Evolutionary conservation across 1,140 invertebrate genomes (phyloP).

Genomic region (Belonocnema kinseyi): DNA sequence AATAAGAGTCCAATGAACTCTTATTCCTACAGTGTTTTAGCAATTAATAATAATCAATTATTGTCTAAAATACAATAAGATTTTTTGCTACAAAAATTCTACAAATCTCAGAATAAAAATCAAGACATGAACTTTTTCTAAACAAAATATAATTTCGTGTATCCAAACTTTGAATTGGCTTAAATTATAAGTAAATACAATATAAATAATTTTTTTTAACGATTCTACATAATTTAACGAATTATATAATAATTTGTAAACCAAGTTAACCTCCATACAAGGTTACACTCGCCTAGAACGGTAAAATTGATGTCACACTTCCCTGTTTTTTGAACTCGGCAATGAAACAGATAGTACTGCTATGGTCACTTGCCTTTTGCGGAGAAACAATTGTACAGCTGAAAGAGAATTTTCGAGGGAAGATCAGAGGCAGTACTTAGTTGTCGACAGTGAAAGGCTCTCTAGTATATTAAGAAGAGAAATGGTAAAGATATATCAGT

Average conservation of each 20-base stretch:
- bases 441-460: constrained; percentile 71
- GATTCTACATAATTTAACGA: constrained; percentile 4
- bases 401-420: constrained; percentile 42
- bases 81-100: too few species aligned
- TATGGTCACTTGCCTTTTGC: constrained; percentile 34
- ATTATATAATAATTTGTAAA: constrained; percentile 37
- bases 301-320: constrained; percentile 55
- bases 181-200: too few species aligned
- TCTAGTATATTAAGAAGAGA: constrained; percentile 72
- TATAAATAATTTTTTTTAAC: constrained; percentile 4
- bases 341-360: constrained; percentile 16
- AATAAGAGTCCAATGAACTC: too few species aligned
- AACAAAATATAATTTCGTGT: too few species aligned
- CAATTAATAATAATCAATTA: too few species aligned
- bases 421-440: constrained; percentile 59
- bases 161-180: too few species aligned
- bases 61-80: too few species aligned
- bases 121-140: too few species aligned
- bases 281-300: background rate
- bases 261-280: constrained; percentile 2
- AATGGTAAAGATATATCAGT: constrained; percentile 73
- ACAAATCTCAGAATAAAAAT: too few species aligned
- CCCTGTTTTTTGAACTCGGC: constrained; percentile 24
- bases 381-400: constrained; percentile 36
- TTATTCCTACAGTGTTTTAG: too few species aligned